These are phyloP conservation scores for Platerodrilus igneus DNA, from an alignment of 2,888 invertebrate genomes.

Conservation along the genomic window DNA sequence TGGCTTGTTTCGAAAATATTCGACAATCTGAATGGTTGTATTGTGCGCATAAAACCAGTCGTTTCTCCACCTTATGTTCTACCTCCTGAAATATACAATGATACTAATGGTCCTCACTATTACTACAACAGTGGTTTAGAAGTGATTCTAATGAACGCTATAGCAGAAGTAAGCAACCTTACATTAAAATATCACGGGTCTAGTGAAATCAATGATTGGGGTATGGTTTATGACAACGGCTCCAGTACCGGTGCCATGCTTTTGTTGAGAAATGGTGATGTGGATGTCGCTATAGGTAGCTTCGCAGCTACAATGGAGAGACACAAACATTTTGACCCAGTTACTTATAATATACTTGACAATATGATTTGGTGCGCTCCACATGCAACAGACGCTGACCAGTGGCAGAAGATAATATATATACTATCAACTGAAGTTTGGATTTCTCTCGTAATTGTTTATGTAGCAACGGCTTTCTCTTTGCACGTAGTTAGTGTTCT, in stretches of 20 bases:
- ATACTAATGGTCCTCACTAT: constrained; percentile 2
- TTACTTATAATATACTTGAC: constrained; percentile 38
- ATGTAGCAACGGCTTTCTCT: constrained; percentile 12
- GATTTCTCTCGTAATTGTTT: constrained; percentile 18
- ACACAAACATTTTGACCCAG: constrained; percentile 35
- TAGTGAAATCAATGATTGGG: constrained; percentile 28
- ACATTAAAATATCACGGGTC: constrained; percentile 29
- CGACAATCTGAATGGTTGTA: constrained; percentile 36
- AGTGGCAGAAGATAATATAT: constrained; percentile 31
- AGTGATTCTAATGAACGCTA: constrained; percentile 31
- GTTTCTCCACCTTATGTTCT: constrained; percentile 40
- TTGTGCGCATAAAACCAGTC: constrained; percentile 36
- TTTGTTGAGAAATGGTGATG: constrained; percentile 30
- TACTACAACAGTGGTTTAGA: no score
- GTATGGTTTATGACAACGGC: constrained; percentile 30
- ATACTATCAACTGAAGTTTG: constrained; percentile 22
- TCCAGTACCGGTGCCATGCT: constrained; percentile 33
- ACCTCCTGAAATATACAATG: constrained; percentile 21
- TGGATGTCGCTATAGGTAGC: constrained; percentile 40
- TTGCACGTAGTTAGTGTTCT: constrained; percentile 15
- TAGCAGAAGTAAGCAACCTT: constrained; percentile 34
- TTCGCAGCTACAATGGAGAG: constrained; percentile 35
- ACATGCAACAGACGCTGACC: constrained; percentile 31
- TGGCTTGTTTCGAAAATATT: constrained; percentile 38
- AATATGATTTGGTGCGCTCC: constrained; percentile 41